phyloP scores from a whole-genome alignment of 2,113 vertebrate species.

The Dasyprocta punctata region DNA sequence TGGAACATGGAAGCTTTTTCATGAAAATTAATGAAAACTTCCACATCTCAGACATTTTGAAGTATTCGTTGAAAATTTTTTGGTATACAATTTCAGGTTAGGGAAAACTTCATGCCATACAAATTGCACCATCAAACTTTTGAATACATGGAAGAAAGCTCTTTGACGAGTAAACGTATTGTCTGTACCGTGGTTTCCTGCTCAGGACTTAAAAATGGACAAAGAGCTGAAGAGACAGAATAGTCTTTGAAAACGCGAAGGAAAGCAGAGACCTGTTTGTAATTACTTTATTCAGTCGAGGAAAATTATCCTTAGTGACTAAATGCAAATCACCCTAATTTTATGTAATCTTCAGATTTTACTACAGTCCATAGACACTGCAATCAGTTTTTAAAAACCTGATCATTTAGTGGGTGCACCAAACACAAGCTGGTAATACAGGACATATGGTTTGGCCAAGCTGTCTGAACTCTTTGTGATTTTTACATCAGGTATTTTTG shows the following conservation, averaged over 20 bases:
- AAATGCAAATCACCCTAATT: slow-evolving; percentile 77
- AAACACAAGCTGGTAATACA: slow-evolving; percentile 61
- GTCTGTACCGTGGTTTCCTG: neutral
- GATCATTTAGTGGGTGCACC: slow-evolving; percentile 42
- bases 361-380: slow-evolving; percentile 67
- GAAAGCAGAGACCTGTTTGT: slow-evolving; percentile 71
- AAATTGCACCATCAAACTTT: neutral
- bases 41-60: too few species aligned
- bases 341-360: slow-evolving; percentile 72
- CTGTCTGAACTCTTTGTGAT: slow-evolving; percentile 71
- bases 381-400: slow-evolving; percentile 68
- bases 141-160: neutral
- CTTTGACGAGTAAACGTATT: neutral
- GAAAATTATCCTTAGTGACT: slow-evolving; percentile 71
- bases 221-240: slow-evolving; percentile 52
- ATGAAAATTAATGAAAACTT: neutral
- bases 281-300: slow-evolving; percentile 74
- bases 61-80: neutral
- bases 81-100: neutral
- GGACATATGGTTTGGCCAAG: slow-evolving; percentile 48
- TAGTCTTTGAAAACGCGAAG: slow-evolving; percentile 49
- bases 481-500: slow-evolving; percentile 64
- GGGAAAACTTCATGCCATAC: neutral
- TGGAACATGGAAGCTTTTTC: neutral
- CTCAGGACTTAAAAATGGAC: slow-evolving; percentile 32